Conservation (phyloP, 2,888 invertebrate genomes). For the Dryobotodes eremita region DNA sequence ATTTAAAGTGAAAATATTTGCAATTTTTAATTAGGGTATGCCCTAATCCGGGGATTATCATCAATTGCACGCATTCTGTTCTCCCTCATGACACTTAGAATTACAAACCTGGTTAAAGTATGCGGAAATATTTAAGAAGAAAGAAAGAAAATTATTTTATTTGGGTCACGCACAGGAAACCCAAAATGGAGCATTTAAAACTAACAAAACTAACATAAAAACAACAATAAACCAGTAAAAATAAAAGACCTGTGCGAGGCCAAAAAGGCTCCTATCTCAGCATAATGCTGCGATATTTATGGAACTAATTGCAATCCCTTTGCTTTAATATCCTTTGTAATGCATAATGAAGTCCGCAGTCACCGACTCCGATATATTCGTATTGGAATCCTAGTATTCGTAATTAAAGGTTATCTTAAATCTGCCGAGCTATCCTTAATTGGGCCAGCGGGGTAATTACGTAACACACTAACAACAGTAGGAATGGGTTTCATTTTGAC, state of each 20-base stretch:
- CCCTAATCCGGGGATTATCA: conserved; percentile 62
- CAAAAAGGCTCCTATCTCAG: too few species aligned
- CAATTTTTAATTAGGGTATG: conserved; percentile 60
- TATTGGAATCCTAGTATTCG: conserved; percentile 18
- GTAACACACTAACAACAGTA: too few species aligned
- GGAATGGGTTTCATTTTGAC: too few species aligned
- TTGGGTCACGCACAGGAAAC: too few species aligned
- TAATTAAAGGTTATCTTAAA: conserved; percentile 30
- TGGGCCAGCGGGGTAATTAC: too few species aligned
- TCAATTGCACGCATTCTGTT: conserved; percentile 52
- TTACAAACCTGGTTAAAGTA: conserved; percentile 56
- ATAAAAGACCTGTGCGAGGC: too few species aligned
- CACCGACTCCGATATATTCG: conserved; percentile 2
- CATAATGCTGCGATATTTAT: too few species aligned
- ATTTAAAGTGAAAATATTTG: conserved; percentile 57
- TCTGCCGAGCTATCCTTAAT: conserved; percentile 18
- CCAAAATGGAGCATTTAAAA: too few species aligned
- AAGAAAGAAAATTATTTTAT: too few species aligned
- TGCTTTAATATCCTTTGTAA: conserved; percentile 29
- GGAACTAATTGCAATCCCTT: conserved; percentile 44
- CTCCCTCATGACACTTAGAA: conserved; percentile 46
- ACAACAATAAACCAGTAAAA: too few species aligned
- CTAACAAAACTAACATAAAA: too few species aligned
- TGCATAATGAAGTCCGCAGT: conserved; percentile 25
- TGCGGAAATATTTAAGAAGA: too few species aligned